Base-by-base conservation (phyloP, 2,888 invertebrate species). In the Crepidodera aurea region DNA sequence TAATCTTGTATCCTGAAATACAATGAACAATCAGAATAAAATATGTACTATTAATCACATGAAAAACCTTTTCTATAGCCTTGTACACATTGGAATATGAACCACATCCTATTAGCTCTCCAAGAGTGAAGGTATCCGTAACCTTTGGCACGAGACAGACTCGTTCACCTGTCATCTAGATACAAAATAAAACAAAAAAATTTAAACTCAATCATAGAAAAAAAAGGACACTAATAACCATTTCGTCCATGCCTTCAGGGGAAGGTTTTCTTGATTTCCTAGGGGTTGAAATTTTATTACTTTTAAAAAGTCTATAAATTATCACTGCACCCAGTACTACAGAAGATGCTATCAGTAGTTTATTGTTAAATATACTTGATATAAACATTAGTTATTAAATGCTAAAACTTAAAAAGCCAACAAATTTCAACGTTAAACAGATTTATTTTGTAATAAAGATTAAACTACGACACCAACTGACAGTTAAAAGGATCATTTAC, bases 11-110 rank as follows among this genome's bases (percentile, higher is more conserved):
- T 22, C 54, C 65, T 65, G 19, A 27, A 64, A 57, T 12, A 29
- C 7, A 48, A 39, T 15, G 4, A n/a, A 19, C n/a, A 22, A 19
- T 27, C 2, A n/a, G 25, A 32, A 1, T 29, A 50, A 51, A 32
- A n/a, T 1, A 37, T 18, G 37, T 25, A 39, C n/a, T 48, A 22
- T 22, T n/a, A 22, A 16, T 39, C 2, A 8, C 19, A 32, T n/a
- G 5, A 15, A 22, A 44, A 51, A 59, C 61, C 32, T 44, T 57
- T 15, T 39, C 29, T 18, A 44, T 5, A 27, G 65, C 62, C 29
- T 44, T 62, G 27, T 60, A 65, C 1, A 65, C 65, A 50, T 60
- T 59, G 19, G 65, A 32, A 50, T 50, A 65, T 8, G 65, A 56
- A 10, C 65, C 65, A 15, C 40, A 40, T 25, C 65, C 65, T 22